These are phyloP conservation scores for Drosophila ezoana DNA, from an alignment of 2,888 invertebrate species.

Conservation along the genomic window DNA sequence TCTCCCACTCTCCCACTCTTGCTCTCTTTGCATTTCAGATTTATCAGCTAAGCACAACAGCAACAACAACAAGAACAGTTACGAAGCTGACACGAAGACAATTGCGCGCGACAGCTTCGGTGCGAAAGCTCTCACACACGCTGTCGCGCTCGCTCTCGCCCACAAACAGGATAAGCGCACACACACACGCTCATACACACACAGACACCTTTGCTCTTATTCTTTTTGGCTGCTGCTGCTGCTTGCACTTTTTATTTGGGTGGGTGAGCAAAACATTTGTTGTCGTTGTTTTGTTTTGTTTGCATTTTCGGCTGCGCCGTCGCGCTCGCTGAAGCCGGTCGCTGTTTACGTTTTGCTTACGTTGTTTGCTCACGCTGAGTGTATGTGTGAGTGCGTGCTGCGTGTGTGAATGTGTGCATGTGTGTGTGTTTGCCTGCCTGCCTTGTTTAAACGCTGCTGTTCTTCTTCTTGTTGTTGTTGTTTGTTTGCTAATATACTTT, in stretches of 20 bases:
- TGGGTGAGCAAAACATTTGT: slow-evolving; percentile 42
- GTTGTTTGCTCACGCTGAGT: slow-evolving; percentile 27
- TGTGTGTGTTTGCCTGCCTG: slow-evolving; percentile 27
- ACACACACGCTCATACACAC: slow-evolving; percentile 14
- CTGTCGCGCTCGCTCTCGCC: slow-evolving; percentile 20
- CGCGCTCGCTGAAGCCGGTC: slow-evolving; percentile 33
- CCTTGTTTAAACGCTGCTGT: slow-evolving; percentile 26
- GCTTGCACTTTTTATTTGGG: slow-evolving; percentile 48
- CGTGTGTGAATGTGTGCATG: slow-evolving; percentile 23
- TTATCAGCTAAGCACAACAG: slow-evolving; percentile 48
- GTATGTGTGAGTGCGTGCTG: slow-evolving; percentile 5
- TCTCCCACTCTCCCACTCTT: slow-evolving; percentile 12
- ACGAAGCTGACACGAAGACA: slow-evolving; percentile 45
- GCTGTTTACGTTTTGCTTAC: slow-evolving; percentile 60
- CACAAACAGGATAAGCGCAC: slow-evolving; percentile 54
- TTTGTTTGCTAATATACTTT: slow-evolving; percentile 69
- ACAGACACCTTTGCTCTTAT: slow-evolving; percentile 20
- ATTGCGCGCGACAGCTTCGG: slow-evolving; percentile 52
- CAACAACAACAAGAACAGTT: slow-evolving; percentile 27
- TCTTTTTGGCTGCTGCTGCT: slow-evolving; percentile 24
- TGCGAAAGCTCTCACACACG: slow-evolving; percentile 33
- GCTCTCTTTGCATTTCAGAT: slow-evolving; percentile 39
- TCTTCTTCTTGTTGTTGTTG: slow-evolving; percentile 28
- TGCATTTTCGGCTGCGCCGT: slow-evolving; percentile 44
- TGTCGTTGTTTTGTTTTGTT: slow-evolving; percentile 56